Evolutionary conservation across 2,113 vertebrate genomes (phyloP).

Genomic region (Steatornis caripensis): DNA sequence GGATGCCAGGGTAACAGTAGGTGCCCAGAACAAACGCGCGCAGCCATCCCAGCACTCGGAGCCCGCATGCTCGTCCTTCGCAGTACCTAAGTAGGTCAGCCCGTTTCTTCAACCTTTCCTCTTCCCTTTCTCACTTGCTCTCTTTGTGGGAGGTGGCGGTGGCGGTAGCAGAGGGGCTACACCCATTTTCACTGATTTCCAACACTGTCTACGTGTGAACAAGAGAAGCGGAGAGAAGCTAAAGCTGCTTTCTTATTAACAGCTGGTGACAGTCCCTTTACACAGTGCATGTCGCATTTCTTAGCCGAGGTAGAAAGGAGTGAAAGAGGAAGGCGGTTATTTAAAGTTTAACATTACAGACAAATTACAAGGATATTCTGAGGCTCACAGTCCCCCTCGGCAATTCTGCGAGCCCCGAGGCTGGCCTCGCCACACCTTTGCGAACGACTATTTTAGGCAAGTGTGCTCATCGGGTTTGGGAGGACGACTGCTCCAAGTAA

Average conservation of each 20-base stretch:
- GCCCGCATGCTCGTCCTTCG: constrained; percentile 62
- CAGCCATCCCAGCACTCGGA: constrained; percentile 53
- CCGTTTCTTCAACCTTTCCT: constrained; percentile 66
- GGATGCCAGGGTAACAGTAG: constrained; percentile 65
- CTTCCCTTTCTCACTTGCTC: constrained; percentile 67
- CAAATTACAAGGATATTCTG: constrained; percentile 60
- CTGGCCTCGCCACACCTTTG: constrained; percentile 60
- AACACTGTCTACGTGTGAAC: constrained; percentile 66
- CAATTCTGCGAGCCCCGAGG: not conserved
- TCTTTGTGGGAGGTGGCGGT: constrained; percentile 65
- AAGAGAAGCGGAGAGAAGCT: constrained; percentile 61
- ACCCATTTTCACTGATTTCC: constrained; percentile 68
- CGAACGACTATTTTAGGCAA: constrained; percentile 49
- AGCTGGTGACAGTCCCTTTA: constrained; percentile 68
- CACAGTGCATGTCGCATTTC: constrained; percentile 57
- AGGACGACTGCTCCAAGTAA: constrained; percentile 60
- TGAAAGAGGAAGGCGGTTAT: constrained; percentile 60
- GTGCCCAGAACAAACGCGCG: constrained; percentile 65
- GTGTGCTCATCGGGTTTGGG: constrained; percentile 43
- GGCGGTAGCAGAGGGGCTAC: constrained; percentile 63
- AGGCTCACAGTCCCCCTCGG: constrained; percentile 51
- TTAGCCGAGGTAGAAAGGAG: constrained; percentile 52
- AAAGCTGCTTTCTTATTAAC: constrained; percentile 70
- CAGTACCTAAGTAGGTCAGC: constrained; percentile 69
- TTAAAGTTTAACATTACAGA: constrained; percentile 62